Evolutionary conservation across 2,888 invertebrate genomes (phyloP).

Genomic region (Agrotis exclamationis): DNA sequence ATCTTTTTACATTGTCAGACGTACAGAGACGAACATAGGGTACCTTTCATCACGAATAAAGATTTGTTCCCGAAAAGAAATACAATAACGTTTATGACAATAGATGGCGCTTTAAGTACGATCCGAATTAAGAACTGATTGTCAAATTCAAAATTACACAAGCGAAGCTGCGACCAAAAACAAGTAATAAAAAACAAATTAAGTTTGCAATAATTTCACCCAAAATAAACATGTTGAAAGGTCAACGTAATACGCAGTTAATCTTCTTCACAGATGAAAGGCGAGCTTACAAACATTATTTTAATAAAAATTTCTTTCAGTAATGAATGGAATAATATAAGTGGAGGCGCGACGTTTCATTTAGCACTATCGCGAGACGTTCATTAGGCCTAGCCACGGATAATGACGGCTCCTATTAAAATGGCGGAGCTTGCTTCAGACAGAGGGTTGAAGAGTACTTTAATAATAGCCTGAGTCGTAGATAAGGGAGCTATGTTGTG

Average conservation of each 20-base stretch:
- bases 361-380: conserved; percentile 40
- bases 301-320: conserved; percentile 4
- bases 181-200: conserved; percentile 3
- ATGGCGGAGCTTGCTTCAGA: conserved; percentile 50
- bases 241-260: conserved; percentile 3
- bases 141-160: too few species aligned
- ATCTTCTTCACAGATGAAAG: conserved; percentile 7
- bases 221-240: conserved; percentile 22
- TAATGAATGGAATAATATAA: conserved; percentile 17
- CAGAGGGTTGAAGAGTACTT: conserved; percentile 34
- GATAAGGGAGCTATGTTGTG: conserved; percentile 18
- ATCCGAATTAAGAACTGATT: too few species aligned
- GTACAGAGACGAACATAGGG: too few species aligned
- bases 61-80: too few species aligned
- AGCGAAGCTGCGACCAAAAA: too few species aligned
- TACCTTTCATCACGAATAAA: too few species aligned
- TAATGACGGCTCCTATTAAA: conserved; percentile 63
- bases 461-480: conserved; percentile 37
- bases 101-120: too few species aligned
- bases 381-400: conserved; percentile 52
- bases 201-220: background rate
- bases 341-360: conserved; percentile 19
- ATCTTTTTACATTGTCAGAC: too few species aligned
- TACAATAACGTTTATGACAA: too few species aligned
- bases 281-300: conserved; percentile 9